Percentiles rank a stretch among this genome's conserved stretches.
phyloP scores from a whole-genome alignment of 2,797 vertebrate genomes.

The Ctenopoma kingsleyae region DNA sequence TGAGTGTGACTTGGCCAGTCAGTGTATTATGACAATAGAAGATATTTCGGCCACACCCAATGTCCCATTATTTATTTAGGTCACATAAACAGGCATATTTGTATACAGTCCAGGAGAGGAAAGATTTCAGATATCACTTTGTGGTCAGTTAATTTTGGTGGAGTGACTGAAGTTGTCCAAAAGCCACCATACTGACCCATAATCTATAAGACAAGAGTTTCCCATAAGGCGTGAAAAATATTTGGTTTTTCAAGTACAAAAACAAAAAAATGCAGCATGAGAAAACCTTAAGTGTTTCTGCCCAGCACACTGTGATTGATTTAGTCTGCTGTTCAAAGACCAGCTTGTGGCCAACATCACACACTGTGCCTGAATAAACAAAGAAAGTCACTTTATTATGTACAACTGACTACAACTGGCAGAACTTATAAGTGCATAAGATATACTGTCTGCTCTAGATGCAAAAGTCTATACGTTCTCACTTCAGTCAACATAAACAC shows the following conservation, averaged over 20 bases:
- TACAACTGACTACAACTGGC: not conserved
- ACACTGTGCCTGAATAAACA: constrained; percentile 6
- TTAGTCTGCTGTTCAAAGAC: constrained; percentile 1
- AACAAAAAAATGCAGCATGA: not conserved
- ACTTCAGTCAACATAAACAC: not conserved
- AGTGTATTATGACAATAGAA: too few species aligned
- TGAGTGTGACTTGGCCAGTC: too few species aligned
- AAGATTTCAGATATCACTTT: too few species aligned
- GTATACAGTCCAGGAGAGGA: too few species aligned
- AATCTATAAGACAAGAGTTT: too few species aligned
- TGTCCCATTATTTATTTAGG: too few species aligned
- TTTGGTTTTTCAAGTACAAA: not conserved
- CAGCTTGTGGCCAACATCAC: constrained; percentile 7
- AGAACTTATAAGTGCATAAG: not conserved
- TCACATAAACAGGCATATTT: too few species aligned
- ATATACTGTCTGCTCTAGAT: not conserved
- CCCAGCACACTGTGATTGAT: constrained; percentile 8
- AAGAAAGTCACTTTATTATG: not conserved
- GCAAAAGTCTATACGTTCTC: not conserved
- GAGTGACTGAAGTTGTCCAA: too few species aligned
- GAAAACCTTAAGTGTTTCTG: not conserved
- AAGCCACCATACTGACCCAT: too few species aligned
- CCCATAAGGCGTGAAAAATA: too few species aligned
- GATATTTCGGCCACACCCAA: too few species aligned
- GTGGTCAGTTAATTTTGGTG: too few species aligned